Conservation (phyloP, 2,888 invertebrate genomes). For the Sphecodes monilicornis region DNA sequence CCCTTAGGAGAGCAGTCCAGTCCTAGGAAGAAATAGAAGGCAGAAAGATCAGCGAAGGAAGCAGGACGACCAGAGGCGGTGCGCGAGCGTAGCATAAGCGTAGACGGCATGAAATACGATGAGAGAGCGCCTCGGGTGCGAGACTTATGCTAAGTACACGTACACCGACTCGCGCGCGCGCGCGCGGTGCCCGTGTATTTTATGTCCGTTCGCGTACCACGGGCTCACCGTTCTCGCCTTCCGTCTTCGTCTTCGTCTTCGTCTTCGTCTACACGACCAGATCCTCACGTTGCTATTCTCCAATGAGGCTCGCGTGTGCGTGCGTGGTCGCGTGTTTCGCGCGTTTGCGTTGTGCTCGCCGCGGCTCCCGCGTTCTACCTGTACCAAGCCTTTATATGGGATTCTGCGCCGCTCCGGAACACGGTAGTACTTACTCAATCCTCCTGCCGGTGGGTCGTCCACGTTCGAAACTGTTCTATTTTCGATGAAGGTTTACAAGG, state of each 20-base stretch:
- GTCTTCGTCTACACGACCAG: constrained; percentile 29
- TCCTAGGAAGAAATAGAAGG: constrained; percentile 36
- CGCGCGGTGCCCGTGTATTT: constrained; percentile 61
- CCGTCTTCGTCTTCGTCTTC: constrained; percentile 59
- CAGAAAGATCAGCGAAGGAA: constrained; percentile 45
- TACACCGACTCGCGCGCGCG: constrained; percentile 70
- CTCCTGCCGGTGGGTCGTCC: constrained; percentile 19
- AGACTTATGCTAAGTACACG: constrained; percentile 83
- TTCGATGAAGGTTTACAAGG: not conserved
- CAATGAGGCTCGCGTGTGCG: constrained; percentile 27
- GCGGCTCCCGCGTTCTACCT: constrained; percentile 60
- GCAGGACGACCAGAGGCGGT: constrained; percentile 45
- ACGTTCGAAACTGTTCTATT: constrained; percentile 25
- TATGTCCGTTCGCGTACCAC: constrained; percentile 60
- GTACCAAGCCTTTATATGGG: constrained; percentile 61
- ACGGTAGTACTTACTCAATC: constrained; percentile 49
- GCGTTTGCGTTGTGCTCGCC: constrained; percentile 52
- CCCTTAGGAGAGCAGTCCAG: not conserved
- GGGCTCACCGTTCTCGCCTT: constrained; percentile 41
- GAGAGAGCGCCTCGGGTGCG: constrained; percentile 82
- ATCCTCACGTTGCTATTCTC: constrained; percentile 16
- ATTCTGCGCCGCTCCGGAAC: constrained; percentile 31
- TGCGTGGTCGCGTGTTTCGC: constrained; percentile 62
- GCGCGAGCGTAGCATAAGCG: constrained; percentile 62
- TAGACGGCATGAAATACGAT: constrained; percentile 82